phyloP scores from a whole-genome alignment of 1,140 invertebrate species.

The Trichonephila clavipes region DNA sequence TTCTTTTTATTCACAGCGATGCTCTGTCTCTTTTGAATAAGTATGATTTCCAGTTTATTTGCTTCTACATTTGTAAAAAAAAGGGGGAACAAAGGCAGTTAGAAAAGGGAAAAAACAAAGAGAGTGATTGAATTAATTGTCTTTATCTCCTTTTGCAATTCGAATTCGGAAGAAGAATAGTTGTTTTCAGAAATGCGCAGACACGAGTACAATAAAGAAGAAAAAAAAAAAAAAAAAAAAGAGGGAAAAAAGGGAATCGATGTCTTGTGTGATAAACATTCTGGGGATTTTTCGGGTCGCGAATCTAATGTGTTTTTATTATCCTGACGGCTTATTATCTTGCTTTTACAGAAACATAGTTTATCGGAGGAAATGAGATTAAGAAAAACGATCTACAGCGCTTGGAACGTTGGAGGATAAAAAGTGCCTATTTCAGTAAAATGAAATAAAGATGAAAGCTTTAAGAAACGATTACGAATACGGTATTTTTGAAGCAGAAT shows the following conservation, averaged over 20 bases:
- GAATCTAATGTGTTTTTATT: conserved; percentile 41
- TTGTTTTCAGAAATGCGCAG: background rate
- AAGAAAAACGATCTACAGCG: background rate
- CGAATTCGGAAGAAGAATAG: conserved; percentile 21
- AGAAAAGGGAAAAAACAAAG: background rate
- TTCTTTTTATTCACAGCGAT: conserved; percentile 2
- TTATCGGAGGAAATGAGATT: background rate
- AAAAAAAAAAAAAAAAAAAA: background rate
- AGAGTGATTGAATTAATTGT: conserved; percentile 41
- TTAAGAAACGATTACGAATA: too few relatives aligned
- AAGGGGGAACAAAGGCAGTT: background rate
- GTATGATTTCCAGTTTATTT: conserved; percentile 38
- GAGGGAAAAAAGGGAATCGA: background rate
- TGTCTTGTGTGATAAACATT: conserved; percentile 29
- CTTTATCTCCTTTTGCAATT: background rate
- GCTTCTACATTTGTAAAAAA: background rate
- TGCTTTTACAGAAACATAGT: background rate
- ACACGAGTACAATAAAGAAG: background rate
- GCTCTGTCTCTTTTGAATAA: conserved; percentile 6
- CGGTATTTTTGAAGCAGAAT: too few relatives aligned
- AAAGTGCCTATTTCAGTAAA: background rate
- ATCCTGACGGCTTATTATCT: conserved; percentile 37
- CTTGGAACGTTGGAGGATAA: background rate
- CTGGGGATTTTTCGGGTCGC: background rate
- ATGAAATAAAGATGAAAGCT: background rate